A percentile compares a stretch with the other conserved stretches of the same genome.
Evolutionary conservation across 2,797 vertebrate genomes (phyloP).

Genomic region (Avahi laniger): DNA sequence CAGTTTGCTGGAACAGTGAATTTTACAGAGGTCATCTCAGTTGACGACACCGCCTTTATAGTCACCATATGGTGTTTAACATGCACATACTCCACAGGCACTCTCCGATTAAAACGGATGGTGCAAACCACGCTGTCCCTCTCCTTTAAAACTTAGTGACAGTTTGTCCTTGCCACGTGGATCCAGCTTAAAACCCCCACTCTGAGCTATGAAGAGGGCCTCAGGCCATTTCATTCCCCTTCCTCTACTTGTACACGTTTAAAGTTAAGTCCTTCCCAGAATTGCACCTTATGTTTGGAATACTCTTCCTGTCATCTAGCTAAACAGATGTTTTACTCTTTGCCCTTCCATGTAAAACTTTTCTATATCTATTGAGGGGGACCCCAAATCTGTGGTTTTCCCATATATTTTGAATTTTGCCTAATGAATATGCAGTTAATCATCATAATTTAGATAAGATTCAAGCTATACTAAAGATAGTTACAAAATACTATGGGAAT

Average conservation of each 20-base stretch:
- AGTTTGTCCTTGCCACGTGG: neutral
- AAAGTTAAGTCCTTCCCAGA: neutral
- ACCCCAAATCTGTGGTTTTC: neutral
- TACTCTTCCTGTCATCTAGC: neutral
- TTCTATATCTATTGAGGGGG: neutral
- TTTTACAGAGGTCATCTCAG: neutral
- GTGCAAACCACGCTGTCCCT: neutral
- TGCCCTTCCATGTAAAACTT: neutral
- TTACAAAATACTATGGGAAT: constrained; percentile 41
- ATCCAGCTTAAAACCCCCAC: neutral
- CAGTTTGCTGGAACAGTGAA: neutral
- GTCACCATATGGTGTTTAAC: neutral
- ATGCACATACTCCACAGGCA: neutral
- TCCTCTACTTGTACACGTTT: neutral
- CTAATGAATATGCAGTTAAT: constrained; percentile 49
- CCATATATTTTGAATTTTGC: constrained; percentile 31
- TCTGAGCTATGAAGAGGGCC: neutral
- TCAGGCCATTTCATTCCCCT: neutral
- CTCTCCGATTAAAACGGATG: neutral
- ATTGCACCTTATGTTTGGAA: neutral
- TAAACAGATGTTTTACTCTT: constrained; percentile 9
- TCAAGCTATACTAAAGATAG: constrained; percentile 37
- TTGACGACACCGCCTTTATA: neutral
- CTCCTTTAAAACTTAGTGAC: neutral
- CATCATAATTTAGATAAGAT: constrained; percentile 36